Conservation (phyloP, 2,888 invertebrate species). For the Clepsis dumicolana region DNA sequence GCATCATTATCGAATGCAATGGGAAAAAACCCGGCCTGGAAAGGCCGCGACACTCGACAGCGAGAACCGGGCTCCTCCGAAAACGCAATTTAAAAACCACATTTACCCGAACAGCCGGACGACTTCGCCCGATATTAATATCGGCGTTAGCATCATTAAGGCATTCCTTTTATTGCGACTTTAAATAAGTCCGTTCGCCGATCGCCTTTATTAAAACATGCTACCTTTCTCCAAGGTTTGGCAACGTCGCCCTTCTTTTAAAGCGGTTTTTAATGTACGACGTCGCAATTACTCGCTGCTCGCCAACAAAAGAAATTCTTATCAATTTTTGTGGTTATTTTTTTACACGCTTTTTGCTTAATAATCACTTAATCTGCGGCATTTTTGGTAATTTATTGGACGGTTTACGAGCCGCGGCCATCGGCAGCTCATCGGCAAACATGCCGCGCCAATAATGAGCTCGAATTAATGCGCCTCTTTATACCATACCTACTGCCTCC, state of each 20-base stretch:
- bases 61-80: conserved; percentile 56
- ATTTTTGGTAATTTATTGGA: conserved; percentile 65
- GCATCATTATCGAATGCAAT: conserved; percentile 44
- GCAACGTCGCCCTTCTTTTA: conserved; percentile 77
- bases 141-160: conserved; percentile 82
- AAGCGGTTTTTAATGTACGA: conserved; percentile 63
- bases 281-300: conserved; percentile 59
- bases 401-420: conserved; percentile 48
- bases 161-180: conserved; percentile 84
- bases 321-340: conserved; percentile 67
- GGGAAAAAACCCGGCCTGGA: conserved; percentile 52
- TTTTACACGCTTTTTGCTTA: conserved; percentile 64
- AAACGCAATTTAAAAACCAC: conserved; percentile 82
- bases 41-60: conserved; percentile 48
- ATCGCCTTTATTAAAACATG: conserved; percentile 77
- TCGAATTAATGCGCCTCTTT: conserved; percentile 56
- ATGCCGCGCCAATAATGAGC: conserved; percentile 61
- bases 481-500: conserved; percentile 56
- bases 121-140: conserved; percentile 80
- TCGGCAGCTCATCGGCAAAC: conserved; percentile 62
- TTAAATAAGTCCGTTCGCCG: conserved; percentile 80
- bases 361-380: conserved; percentile 74
- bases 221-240: conserved; percentile 83
- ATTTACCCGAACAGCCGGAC: conserved; percentile 72
- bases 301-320: conserved; percentile 72